A percentile compares a stretch with the other conserved stretches of the same genome.
Evolutionary conservation across 1,140 invertebrate species (phyloP).

Genomic region (Bathynomus jamesi): DNA sequence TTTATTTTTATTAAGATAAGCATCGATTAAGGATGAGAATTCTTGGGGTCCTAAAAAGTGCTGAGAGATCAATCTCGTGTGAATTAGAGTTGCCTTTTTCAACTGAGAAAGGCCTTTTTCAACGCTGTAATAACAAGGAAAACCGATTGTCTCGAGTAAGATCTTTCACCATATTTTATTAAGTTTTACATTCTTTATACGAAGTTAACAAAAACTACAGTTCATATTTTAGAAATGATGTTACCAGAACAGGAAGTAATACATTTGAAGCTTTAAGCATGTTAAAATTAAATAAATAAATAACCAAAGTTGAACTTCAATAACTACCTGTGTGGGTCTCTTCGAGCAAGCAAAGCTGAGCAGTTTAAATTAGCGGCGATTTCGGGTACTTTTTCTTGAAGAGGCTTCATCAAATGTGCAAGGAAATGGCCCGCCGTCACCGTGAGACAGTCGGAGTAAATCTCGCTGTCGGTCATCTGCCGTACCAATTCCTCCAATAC

Average conservation of each 20-base stretch:
- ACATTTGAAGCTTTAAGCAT: too few species aligned
- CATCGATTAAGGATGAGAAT: background rate
- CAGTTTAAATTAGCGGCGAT: constrained; percentile 9
- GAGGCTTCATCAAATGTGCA: constrained; percentile 42
- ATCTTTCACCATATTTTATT: too few species aligned
- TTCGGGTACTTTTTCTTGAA: constrained; percentile 43
- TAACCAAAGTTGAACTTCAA: too few species aligned
- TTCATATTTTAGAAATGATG: too few species aligned
- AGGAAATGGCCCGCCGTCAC: constrained; percentile 47
- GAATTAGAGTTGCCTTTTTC: background rate
- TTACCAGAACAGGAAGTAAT: too few species aligned
- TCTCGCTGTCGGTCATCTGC: constrained; percentile 42
- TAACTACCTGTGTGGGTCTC: background rate
- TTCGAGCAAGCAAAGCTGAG: background rate
- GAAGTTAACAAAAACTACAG: too few species aligned
- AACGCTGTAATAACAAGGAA: background rate
- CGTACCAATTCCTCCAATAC: constrained; percentile 44
- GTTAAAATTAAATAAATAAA: too few species aligned
- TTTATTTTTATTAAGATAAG: background rate
- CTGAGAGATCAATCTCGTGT: background rate
- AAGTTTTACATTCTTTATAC: too few species aligned
- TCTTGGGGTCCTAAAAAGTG: background rate
- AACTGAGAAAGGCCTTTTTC: background rate
- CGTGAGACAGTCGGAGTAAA: constrained; percentile 41
- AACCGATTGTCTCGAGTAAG: background rate